A percentile compares a stretch with the other conserved stretches of the same genome.
Conservation (phyloP, 1,140 invertebrate species). For the Venturia canescens region DNA sequence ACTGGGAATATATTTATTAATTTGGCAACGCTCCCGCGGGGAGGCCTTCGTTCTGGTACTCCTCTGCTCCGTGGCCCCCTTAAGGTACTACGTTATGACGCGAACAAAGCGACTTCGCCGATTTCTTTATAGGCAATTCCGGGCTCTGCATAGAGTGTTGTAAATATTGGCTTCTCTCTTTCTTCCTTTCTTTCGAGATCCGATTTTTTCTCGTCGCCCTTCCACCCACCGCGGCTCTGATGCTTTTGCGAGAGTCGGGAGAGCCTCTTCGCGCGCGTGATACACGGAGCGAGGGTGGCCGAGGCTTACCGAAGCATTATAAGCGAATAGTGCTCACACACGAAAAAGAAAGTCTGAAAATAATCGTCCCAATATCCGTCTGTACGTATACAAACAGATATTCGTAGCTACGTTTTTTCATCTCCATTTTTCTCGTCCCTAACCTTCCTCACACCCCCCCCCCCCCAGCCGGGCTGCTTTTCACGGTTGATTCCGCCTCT, state of each 20-base stretch:
- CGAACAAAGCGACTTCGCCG: conserved; percentile 74
- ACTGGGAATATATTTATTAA: conserved; percentile 76
- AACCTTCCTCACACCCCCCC: conserved; percentile 20
- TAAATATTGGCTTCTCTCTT: conserved; percentile 69
- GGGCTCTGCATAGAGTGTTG: conserved; percentile 68
- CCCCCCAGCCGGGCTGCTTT: conserved; percentile 47
- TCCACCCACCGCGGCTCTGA: conserved; percentile 11
- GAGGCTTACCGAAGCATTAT: not conserved
- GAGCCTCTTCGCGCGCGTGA: conserved; percentile 29
- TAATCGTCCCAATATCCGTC: not conserved
- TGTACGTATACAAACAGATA: not conserved
- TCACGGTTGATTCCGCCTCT: conserved; percentile 54
- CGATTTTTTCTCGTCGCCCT: conserved; percentile 38
- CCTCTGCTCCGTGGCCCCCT: conserved; percentile 46
- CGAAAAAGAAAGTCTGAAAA: conserved; percentile 9
- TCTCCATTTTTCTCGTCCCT: not conserved
- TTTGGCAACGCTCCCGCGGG: conserved; percentile 73
- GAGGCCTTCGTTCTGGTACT: conserved; percentile 59
- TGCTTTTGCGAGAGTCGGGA: not conserved
- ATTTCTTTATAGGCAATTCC: conserved; percentile 78
- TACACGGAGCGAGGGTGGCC: conserved; percentile 4
- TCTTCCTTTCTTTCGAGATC: conserved; percentile 25
- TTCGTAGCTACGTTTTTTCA: conserved; percentile 4
- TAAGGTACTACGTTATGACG: conserved; percentile 75
- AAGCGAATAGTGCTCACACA: not conserved